phyloP scores from a whole-genome alignment of 2,113 vertebrate genomes.

The Rhabdornis inornatus region DNA sequence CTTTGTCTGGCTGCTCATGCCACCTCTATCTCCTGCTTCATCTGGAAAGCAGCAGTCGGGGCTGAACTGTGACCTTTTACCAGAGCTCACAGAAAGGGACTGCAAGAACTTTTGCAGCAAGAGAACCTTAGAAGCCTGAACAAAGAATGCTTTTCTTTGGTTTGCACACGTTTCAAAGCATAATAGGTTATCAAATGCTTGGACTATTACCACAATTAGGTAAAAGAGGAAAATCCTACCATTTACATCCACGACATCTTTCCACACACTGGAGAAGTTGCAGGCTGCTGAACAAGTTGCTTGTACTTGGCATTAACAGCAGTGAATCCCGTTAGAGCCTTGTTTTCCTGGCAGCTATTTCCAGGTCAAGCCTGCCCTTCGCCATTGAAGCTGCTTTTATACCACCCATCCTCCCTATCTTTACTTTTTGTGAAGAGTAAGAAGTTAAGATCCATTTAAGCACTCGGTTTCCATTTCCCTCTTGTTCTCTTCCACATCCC shows the following conservation, averaged over 20 bases:
- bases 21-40: not conserved
- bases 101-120: not conserved
- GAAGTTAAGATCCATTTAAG: not conserved
- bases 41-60: not conserved
- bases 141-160: not conserved
- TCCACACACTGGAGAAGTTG: accelerated
- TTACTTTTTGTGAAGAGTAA: not conserved
- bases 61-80: not conserved
- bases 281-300: not conserved
- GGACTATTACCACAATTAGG: not conserved
- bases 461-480: not conserved
- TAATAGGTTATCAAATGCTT: not conserved
- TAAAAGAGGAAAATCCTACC: not conserved
- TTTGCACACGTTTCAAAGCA: not conserved
- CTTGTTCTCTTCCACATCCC: not conserved
- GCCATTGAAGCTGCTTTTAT: not conserved
- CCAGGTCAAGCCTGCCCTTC: not conserved
- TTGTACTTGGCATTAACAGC: not conserved
- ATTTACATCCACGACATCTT: not conserved
- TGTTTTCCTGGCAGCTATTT: not conserved
- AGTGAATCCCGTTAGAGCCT: not conserved
- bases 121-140: not conserved
- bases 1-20: not conserved
- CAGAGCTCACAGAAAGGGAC: not conserved
- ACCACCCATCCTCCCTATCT: not conserved